Base-by-base conservation (phyloP, 2,888 invertebrate species). In the Bombylius discolor region DNA sequence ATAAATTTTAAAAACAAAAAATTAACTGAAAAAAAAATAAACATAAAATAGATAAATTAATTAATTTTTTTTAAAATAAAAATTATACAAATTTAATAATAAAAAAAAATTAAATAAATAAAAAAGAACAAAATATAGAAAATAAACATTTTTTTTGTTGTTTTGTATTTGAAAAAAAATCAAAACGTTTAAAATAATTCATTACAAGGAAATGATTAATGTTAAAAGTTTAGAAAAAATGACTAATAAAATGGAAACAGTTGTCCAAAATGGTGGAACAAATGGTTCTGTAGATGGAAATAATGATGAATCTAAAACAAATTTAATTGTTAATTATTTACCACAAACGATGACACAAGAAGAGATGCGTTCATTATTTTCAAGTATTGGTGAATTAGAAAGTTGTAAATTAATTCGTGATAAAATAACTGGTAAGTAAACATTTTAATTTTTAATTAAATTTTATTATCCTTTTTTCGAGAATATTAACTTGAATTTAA, bases 391-490 rank as follows among this genome's bases (percentile, higher is more conserved):
- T 67, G 94, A 95, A 78, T 89, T 96, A 66, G 96, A 96, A 78
- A 92, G 92, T 76, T 96, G 96, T 81, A 96, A 96, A 78, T 82
- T 96, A 72, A 94, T 96, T 73, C 82, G 95, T 71, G 95, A 96
- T 79, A 96, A 96, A 82, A 87, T 92, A 70, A 94, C 94, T 77
- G 92, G 87, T 87, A 76, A 76, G 67, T 66, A 50, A 50, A 23
- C 23, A 23, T 23, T 23, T 23, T 47, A 45, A n/a, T 44, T 49
- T 34, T 49, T 33, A 33, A 9, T 4, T 13, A 34, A 14, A 36
- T 34, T 49, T 53, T 8, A 42, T 53, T 53, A 23, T 23, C 23
- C 23, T 23, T 23, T 23, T 23, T 23, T 23, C 23, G 23, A 23
- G 23, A 23, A 23, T 3, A 23, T 23, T 23, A 23, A 23, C 23